Conservation (phyloP, 2,797 vertebrate species). For the Momotus momota region DNA sequence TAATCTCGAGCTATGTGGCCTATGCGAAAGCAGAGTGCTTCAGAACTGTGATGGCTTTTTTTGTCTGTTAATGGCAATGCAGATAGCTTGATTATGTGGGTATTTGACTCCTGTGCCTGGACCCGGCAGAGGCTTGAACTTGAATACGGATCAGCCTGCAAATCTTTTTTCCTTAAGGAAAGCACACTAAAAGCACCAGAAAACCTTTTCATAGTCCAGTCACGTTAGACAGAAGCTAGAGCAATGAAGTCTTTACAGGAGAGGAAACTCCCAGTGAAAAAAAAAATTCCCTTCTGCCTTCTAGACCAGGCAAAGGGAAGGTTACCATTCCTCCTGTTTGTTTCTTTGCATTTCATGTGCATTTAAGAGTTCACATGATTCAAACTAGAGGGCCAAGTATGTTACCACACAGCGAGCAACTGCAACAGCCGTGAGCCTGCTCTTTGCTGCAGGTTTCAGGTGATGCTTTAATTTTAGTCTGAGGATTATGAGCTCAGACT, state of each 20-base stretch:
- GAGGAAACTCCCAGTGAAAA: not conserved
- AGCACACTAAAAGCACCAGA: not conserved
- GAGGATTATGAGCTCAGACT: not conserved
- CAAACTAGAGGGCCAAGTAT: not conserved
- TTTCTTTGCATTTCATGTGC: not conserved
- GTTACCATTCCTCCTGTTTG: not conserved
- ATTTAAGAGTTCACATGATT: not conserved
- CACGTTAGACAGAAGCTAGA: not conserved
- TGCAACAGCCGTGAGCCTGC: not conserved
- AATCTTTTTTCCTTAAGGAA: not conserved
- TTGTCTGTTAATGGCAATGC: not conserved
- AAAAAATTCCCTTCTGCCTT: not conserved
- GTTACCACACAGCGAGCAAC: not conserved
- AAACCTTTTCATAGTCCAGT: rapidly evolving
- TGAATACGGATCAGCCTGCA: not conserved
- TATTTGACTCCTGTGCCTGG: not conserved
- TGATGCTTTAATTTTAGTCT: not conserved
- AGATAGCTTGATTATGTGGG: not conserved
- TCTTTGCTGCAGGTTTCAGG: not conserved
- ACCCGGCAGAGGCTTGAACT: not conserved
- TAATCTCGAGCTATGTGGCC: not conserved
- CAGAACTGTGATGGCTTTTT: not conserved
- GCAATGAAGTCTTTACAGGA: not conserved
- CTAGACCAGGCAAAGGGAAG: not conserved
- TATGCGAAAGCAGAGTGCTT: not conserved